Conservation (phyloP, 2,888 invertebrate species). For the Drosophila histrio region DNA sequence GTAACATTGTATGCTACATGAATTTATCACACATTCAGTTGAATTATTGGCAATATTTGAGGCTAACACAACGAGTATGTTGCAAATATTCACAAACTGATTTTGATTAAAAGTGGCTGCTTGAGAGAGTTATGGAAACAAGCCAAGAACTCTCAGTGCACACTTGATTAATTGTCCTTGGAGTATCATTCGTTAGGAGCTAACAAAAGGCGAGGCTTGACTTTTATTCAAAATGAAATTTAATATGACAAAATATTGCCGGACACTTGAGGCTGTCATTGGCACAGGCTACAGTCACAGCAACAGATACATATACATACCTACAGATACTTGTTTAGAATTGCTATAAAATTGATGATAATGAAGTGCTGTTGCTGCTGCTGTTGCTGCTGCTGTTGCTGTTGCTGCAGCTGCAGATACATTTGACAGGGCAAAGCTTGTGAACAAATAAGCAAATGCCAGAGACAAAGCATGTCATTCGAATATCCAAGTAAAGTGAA, state of each 20-base stretch:
- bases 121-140: constrained; percentile 13
- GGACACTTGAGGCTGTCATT: constrained; percentile 64
- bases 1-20: not conserved
- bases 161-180: constrained; percentile 63
- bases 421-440: constrained; percentile 63
- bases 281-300: constrained; percentile 37
- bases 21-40: constrained; percentile 11
- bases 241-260: constrained; percentile 66
- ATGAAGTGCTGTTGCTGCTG: constrained; percentile 66
- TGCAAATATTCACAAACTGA: constrained; percentile 23
- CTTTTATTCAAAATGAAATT: constrained; percentile 59
- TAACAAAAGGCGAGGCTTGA: constrained; percentile 40
- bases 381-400: constrained; percentile 39
- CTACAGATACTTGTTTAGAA: constrained; percentile 5
- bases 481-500: constrained; percentile 45
- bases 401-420: constrained; percentile 61
- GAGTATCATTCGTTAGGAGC: constrained; percentile 30
- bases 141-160: constrained; percentile 18
- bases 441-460: constrained; percentile 65
- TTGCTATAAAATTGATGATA: constrained; percentile 56
- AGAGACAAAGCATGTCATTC: constrained; percentile 55
- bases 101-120: constrained; percentile 32
- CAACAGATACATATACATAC: not conserved
- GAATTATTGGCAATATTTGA: constrained; percentile 10
- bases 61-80: not conserved